Percentiles rank a stretch among this genome's conserved stretches.
These are phyloP conservation scores for Gadus chalcogrammus DNA, from an alignment of 2,113 vertebrate genomes.

Conservation along the genomic window DNA sequence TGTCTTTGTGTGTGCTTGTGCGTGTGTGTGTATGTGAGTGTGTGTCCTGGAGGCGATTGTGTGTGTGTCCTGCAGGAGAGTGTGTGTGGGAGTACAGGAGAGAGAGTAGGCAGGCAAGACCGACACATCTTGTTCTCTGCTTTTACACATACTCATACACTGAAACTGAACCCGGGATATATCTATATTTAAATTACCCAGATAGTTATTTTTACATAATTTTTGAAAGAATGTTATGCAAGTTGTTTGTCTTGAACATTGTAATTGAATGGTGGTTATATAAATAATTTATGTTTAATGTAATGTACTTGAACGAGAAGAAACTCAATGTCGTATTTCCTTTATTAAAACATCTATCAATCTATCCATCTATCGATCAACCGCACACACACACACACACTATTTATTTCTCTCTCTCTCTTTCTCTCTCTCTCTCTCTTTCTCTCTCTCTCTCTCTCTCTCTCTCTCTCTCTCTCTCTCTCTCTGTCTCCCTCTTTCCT, in stretches of 20 bases:
- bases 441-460: no score
- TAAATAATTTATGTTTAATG: no score
- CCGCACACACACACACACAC: not conserved
- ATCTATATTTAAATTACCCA: no score
- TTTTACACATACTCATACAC: not conserved
- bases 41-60: not conserved
- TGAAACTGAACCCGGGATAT: no score
- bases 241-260: not conserved
- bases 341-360: not conserved
- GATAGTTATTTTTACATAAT: no score
- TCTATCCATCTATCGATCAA: not conserved
- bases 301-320: no score
- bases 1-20: not conserved
- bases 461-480: no score
- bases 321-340: no score
- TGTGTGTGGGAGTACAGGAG: conserved; percentile 10
- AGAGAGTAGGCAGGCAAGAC: conserved; percentile 23
- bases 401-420: not conserved
- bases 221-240: not conserved
- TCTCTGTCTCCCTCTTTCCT: no score
- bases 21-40: not conserved
- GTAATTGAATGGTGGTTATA: not conserved
- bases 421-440: not conserved
- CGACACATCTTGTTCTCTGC: conserved; percentile 13
- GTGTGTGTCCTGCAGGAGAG: not conserved